Evolutionary conservation across 2,888 invertebrate genomes (phyloP).

Genomic region (Anaspis maculata): DNA sequence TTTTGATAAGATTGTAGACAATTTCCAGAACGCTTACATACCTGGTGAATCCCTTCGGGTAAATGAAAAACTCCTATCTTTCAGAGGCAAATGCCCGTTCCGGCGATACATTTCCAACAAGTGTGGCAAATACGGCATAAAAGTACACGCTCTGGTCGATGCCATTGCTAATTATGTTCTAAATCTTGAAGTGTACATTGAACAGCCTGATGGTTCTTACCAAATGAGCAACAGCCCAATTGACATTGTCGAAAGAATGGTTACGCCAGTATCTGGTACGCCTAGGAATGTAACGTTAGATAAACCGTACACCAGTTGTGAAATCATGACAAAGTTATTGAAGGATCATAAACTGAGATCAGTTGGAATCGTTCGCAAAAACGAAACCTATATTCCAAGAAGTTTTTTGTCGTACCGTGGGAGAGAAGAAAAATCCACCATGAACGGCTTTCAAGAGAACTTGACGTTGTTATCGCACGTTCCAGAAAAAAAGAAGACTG

Average conservation of each 20-base stretch:
- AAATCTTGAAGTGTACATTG: background rate
- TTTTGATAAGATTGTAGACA: conserved; percentile 13
- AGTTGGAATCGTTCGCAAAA: conserved; percentile 20
- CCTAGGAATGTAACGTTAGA: conserved; percentile 23
- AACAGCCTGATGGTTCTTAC: conserved; percentile 12
- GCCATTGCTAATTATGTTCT: conserved; percentile 7
- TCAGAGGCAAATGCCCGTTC: conserved; percentile 24
- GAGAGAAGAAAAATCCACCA: background rate
- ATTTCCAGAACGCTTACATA: conserved; percentile 13
- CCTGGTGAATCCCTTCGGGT: conserved; percentile 8
- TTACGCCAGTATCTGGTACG: conserved; percentile 10
- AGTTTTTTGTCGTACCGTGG: background rate
- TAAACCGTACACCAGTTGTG: conserved; percentile 22
- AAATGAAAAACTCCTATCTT: conserved; percentile 10
- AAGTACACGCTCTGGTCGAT: conserved; percentile 24
- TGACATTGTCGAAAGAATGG: conserved; percentile 14
- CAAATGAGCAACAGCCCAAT: too few species aligned
- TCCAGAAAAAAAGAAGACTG: conserved; percentile 1
- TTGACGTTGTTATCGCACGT: background rate
- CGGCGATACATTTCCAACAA: conserved; percentile 27
- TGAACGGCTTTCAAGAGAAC: background rate
- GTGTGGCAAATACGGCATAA: conserved; percentile 25
- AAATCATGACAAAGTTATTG: conserved; percentile 14
- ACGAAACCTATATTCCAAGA: conserved; percentile 7
- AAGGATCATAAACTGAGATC: conserved; percentile 13